phyloP scores from a whole-genome alignment of 1,140 invertebrate species.

The Lucilia cuprina region DNA sequence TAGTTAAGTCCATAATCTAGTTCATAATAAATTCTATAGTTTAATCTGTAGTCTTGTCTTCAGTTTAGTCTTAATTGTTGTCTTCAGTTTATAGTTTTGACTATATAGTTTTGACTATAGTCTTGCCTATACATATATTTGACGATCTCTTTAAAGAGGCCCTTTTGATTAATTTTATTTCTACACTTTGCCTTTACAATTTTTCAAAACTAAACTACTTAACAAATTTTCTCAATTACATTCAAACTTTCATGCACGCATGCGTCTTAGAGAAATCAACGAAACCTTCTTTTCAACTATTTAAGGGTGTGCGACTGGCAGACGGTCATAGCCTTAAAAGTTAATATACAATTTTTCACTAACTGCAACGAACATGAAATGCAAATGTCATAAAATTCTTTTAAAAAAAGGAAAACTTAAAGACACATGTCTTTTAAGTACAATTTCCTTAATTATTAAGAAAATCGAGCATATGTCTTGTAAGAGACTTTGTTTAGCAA shows the following conservation, averaged over 20 bases:
- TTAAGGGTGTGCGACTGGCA: not conserved
- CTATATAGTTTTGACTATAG: no score
- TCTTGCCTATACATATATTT: no score
- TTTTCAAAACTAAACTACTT: not conserved
- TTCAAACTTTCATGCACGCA: slow-evolving; percentile 23
- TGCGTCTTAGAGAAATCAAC: not conserved
- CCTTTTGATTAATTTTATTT: no score
- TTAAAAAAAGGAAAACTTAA: not conserved
- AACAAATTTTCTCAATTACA: not conserved
- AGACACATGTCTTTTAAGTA: slow-evolving; percentile 20
- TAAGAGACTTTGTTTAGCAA: not conserved
- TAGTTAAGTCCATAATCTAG: no score
- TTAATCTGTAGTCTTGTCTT: no score
- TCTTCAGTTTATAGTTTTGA: no score
- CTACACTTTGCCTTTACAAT: no score
- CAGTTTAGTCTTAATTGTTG: no score
- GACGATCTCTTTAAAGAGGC: no score
- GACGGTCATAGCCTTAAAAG: not conserved
- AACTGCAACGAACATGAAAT: not conserved
- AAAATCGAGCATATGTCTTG: slow-evolving; percentile 24
- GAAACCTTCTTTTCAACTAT: not conserved
- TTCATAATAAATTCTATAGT: no score
- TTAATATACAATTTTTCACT: not conserved
- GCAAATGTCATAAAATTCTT: not conserved
- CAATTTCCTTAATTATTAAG: not conserved